Conservation (phyloP, 2,797 vertebrate genomes). For the Melanotaenia boesemani region DNA sequence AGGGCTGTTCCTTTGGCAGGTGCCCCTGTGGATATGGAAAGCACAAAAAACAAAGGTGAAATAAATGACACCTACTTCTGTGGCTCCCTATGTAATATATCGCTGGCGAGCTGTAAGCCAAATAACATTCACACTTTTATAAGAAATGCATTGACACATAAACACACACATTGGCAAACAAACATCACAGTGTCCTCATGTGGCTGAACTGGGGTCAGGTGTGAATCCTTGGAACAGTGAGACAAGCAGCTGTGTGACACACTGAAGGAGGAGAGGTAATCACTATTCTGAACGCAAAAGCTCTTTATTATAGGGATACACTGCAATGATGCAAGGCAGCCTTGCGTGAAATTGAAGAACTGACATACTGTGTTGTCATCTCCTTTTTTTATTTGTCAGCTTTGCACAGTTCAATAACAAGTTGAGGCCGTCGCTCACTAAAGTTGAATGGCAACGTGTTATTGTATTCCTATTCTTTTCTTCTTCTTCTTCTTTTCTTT, state of each 20-base stretch:
- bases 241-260: conserved; percentile 45
- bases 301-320: conserved; percentile 82
- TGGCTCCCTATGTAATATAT: conserved; percentile 42
- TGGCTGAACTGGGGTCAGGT: conserved; percentile 51
- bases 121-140: conserved; percentile 9
- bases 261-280: conserved; percentile 62
- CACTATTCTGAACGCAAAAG: conserved; percentile 77
- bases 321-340: conserved; percentile 80
- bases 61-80: conserved; percentile 49
- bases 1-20: conserved; percentile 64
- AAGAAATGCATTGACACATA: conserved; percentile 19
- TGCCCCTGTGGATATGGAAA: conserved; percentile 48
- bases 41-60: conserved; percentile 59
- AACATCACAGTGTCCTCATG: conserved; percentile 28
- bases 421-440: conserved; percentile 66
- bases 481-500: not conserved
- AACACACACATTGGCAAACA: conserved; percentile 17
- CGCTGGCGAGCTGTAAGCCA: conserved; percentile 7
- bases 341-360: conserved; percentile 87
- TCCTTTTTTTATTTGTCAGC: conserved; percentile 75
- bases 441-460: conserved; percentile 60
- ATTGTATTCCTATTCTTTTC: conserved; percentile 58
- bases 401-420: conserved; percentile 76
- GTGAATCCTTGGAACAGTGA: conserved; percentile 45
- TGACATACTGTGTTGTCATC: conserved; percentile 81